These are phyloP conservation scores for Zygaena filipendulae DNA, from an alignment of 2,888 invertebrate species.

Conservation along the genomic window DNA sequence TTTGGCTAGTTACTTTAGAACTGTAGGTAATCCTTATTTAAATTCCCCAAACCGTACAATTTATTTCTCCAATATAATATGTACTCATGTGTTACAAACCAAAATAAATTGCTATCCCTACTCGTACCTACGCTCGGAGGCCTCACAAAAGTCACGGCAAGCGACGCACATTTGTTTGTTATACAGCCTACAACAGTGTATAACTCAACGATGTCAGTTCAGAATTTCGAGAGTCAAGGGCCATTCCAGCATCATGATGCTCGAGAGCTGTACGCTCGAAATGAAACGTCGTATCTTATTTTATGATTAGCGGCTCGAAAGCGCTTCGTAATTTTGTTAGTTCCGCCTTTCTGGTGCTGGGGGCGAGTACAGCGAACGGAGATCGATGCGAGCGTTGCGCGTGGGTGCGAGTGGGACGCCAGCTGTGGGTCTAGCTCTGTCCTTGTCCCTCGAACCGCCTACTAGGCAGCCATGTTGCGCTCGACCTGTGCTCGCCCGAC, in stretches of 20 bases:
- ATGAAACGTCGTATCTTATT: conserved; percentile 71
- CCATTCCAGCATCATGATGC: conserved; percentile 65
- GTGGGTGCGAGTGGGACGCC: conserved; percentile 48
- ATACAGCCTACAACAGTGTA: too few species aligned
- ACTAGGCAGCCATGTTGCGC: conserved; percentile 69
- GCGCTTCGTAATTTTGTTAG: conserved; percentile 70
- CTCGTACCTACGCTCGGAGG: conserved; percentile 22
- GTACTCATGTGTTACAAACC: too few species aligned
- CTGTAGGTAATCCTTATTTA: too few species aligned
- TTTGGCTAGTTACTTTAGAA: too few species aligned
- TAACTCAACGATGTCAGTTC: conserved; percentile 55
- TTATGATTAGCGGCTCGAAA: conserved; percentile 70
- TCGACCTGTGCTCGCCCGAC: conserved; percentile 68
- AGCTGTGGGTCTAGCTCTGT: conserved; percentile 37
- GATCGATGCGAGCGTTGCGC: conserved; percentile 64
- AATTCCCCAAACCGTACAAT: too few species aligned
- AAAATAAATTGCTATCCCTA: too few species aligned
- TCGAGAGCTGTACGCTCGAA: conserved; percentile 65
- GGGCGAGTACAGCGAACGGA: conserved; percentile 63
- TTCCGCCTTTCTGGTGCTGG: conserved; percentile 70
- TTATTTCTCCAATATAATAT: too few species aligned
- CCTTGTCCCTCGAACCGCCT: conserved; percentile 62
- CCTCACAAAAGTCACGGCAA: conserved; percentile 38
- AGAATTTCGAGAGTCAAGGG: conserved; percentile 67
- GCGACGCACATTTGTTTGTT: conserved; percentile 46